Evolutionary conservation across 2,888 invertebrate genomes (phyloP).

Genomic region (Portevinia maculata): DNA sequence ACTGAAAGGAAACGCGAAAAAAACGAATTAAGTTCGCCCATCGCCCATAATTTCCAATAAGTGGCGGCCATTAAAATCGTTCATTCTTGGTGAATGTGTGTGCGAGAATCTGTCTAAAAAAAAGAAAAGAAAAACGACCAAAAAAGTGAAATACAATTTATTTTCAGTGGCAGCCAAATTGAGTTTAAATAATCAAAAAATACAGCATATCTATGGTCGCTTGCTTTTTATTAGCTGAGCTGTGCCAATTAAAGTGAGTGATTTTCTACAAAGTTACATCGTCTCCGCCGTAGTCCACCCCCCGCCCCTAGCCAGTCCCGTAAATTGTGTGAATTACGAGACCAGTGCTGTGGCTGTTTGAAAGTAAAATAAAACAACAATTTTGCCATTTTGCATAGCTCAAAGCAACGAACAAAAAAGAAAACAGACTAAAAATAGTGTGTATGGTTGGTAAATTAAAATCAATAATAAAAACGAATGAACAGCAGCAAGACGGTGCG

Average conservation of each 20-base stretch:
- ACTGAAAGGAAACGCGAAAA: conserved; percentile 3
- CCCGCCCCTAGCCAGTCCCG: neutral
- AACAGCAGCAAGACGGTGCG: conserved; percentile 12
- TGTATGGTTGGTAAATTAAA: conserved; percentile 70
- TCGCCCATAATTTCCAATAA: conserved; percentile 67
- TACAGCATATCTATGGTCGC: conserved; percentile 21
- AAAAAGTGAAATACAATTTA: conserved; percentile 20
- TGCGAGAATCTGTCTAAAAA: conserved; percentile 32
- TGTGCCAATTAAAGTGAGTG: conserved; percentile 62
- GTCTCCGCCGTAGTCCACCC: neutral
- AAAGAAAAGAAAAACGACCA: conserved; percentile 7
- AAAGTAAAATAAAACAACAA: conserved; percentile 11
- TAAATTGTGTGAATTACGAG: conserved; percentile 15
- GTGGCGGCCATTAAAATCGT: conserved; percentile 73
- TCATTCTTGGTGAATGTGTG: conserved; percentile 38
- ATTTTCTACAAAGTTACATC: conserved; percentile 29
- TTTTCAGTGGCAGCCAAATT: conserved; percentile 34
- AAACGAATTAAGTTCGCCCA: conserved; percentile 53
- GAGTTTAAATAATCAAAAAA: conserved; percentile 35
- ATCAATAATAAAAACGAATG: conserved; percentile 64
- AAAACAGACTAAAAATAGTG: conserved; percentile 69
- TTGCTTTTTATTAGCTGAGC: conserved; percentile 43
- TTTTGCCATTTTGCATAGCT: conserved; percentile 36
- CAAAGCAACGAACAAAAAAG: conserved; percentile 19
- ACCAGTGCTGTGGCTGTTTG: conserved; percentile 21